Evolutionary conservation across 2,888 invertebrate species (phyloP), one percentile per base, ranked within the genome.

Genomic region (Liopterus haemorrhoidalis): DNA sequence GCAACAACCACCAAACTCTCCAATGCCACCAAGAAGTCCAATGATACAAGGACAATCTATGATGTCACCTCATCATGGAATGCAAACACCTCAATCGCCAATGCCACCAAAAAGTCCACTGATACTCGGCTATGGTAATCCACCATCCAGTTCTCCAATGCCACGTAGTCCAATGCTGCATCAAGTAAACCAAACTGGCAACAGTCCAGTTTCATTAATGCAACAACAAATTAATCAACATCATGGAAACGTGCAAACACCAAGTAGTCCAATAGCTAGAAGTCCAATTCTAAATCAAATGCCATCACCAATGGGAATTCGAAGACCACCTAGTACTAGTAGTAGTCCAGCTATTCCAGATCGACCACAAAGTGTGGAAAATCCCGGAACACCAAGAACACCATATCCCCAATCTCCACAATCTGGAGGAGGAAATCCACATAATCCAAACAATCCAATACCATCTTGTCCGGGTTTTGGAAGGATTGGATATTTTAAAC

Each of bases 391-490:
- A 1, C 74, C 76, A 4, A 61, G 72, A 48, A 70, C 70, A 5
- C 69, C 69, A 0, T 70, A 70, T 38, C 67, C 67, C 6, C 40
- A 41, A 5, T 12, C 15, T 14, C 14, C 39, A 21, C 35, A 39
- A 5, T 22, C 51, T 11, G 73, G 74, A 8, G 74, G 73, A 2
- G 74, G 74, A 6, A 75, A 74, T 53, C 68, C 71, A 1, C 71
- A 72, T 49, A 73, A 73, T 58, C 75, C 76, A 5, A 66, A 70
- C 31, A 78, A 75, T 61, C 72, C 74, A 1, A 70, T 79, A 36
- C 80, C 81, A 0, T 58, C 74, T n/a, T 75, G 77, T 1, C 71
- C 75, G 16, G 71, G 73, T 43, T 78, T 78, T 57, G 73, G 72
- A 1, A 70, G 77, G 32, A 75, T 70, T 58, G 74, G 73, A 1